Evolutionary conservation across 2,888 invertebrate genomes (phyloP).

Genomic region (Diarsia dahlii): DNA sequence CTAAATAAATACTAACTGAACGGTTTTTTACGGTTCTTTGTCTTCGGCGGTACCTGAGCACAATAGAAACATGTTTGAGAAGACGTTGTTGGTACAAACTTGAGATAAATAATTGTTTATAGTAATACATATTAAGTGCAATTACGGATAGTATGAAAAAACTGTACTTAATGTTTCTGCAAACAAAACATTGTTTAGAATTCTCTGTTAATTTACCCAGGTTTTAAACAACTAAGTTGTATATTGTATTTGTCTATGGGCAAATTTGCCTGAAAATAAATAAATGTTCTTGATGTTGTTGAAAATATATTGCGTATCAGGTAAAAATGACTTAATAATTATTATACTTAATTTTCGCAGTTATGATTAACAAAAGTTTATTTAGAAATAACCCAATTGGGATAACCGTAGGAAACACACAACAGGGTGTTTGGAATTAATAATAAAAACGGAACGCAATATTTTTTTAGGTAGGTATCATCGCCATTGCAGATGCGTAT

Average conservation of each 20-base stretch:
- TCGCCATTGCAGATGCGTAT: constrained; percentile 1
- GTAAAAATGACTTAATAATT: background rate
- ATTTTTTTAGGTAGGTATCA: constrained; percentile 9
- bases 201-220: background rate
- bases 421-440: background rate
- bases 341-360: background rate
- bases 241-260: no score
- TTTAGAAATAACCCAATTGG: background rate
- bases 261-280: no score
- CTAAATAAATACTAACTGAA: constrained; percentile 39
- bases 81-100: background rate
- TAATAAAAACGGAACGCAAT: constrained; percentile 13
- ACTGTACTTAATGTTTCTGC: background rate
- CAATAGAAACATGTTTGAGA: constrained; percentile 45
- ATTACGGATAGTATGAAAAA: background rate
- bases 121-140: background rate
- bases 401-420: background rate
- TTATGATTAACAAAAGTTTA: background rate
- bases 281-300: background rate
- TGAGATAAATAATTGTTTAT: background rate
- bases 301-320: constrained; percentile 51
- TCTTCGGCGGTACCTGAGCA: constrained; percentile 71
- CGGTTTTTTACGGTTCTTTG: constrained; percentile 44
- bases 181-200: background rate
- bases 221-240: background rate